Evolutionary conservation across 2,113 vertebrate species (phyloP).

Genomic region (Sander lucioperca): DNA sequence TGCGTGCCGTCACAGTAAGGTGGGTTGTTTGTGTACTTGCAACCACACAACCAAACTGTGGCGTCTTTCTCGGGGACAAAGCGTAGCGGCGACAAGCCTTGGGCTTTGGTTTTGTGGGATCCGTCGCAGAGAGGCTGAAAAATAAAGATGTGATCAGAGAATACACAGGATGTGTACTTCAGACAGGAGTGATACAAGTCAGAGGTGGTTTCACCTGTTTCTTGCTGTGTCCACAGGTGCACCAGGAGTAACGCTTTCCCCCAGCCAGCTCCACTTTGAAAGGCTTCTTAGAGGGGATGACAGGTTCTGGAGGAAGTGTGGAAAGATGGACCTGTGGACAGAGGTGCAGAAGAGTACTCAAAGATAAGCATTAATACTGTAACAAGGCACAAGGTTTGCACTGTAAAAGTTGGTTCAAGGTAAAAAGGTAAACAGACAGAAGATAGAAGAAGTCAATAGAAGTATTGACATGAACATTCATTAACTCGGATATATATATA

Average conservation of each 20-base stretch:
- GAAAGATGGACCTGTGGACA: constrained; percentile 45
- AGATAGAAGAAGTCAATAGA: too few relatives aligned
- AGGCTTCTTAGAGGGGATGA: constrained; percentile 85
- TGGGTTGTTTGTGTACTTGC: constrained; percentile 85
- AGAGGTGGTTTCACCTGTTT: constrained; percentile 83
- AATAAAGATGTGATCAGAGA: neutral
- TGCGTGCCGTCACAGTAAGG: constrained; percentile 91
- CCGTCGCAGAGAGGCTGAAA: constrained; percentile 92
- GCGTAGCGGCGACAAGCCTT: constrained; percentile 79
- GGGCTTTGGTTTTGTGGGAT: constrained; percentile 80
- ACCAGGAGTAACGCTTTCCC: constrained; percentile 88
- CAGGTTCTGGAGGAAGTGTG: constrained; percentile 55
- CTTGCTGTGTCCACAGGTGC: constrained; percentile 89
- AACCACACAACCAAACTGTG: constrained; percentile 84
- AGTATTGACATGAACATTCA: neutral
- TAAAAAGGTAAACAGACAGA: neutral
- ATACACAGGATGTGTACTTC: rapidly evolving
- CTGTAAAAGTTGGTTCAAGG: neutral
- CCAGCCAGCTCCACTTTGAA: constrained; percentile 85
- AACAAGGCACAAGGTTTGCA: neutral
- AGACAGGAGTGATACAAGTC: neutral
- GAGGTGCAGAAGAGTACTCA: neutral
- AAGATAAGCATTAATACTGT: neutral
- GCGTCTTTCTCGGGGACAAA: constrained; percentile 80
- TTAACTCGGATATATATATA: neutral